A percentile compares a stretch with the other conserved stretches of the same genome.
Evolutionary conservation across 2,113 vertebrate genomes (phyloP).

Genomic region (Bujurquina vittata): DNA sequence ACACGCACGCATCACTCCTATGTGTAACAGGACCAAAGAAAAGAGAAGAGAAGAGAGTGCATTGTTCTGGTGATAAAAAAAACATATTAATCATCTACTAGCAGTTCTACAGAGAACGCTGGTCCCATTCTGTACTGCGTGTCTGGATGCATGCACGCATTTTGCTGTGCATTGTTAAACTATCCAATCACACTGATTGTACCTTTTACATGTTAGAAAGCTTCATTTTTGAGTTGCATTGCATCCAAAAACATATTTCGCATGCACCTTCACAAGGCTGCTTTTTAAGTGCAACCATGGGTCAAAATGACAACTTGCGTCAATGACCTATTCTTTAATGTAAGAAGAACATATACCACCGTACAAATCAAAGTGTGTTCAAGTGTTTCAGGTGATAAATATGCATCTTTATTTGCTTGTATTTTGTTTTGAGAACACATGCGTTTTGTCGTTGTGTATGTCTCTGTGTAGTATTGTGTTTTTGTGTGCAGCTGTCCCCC

Average conservation of each 20-base stretch:
- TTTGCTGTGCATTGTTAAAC: not conserved
- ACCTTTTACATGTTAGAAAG: not conserved
- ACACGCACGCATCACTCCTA: not conserved
- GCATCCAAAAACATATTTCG: not conserved
- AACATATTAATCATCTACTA: constrained; percentile 51
- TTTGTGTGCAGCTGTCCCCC: not conserved
- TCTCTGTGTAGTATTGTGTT: not conserved
- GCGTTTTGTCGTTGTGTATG: not conserved
- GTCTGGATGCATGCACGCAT: constrained; percentile 8
- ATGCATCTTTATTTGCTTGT: constrained; percentile 7
- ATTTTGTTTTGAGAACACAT: not conserved
- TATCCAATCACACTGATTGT: not conserved
- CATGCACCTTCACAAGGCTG: not conserved
- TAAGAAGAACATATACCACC: not conserved
- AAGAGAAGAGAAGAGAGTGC: not conserved
- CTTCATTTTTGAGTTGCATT: not conserved
- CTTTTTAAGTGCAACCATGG: not conserved
- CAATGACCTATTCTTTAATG: not conserved
- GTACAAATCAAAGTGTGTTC: constrained; percentile 47
- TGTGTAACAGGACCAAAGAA: not conserved
- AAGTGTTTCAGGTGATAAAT: constrained; percentile 31
- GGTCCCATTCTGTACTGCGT: constrained; percentile 60
- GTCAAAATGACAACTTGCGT: not conserved
- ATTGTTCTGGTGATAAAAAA: constrained; percentile 19
- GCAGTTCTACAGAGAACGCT: constrained; percentile 32